Conservation (phyloP, 2,113 vertebrate species). For the Pelecanus crispus region DNA sequence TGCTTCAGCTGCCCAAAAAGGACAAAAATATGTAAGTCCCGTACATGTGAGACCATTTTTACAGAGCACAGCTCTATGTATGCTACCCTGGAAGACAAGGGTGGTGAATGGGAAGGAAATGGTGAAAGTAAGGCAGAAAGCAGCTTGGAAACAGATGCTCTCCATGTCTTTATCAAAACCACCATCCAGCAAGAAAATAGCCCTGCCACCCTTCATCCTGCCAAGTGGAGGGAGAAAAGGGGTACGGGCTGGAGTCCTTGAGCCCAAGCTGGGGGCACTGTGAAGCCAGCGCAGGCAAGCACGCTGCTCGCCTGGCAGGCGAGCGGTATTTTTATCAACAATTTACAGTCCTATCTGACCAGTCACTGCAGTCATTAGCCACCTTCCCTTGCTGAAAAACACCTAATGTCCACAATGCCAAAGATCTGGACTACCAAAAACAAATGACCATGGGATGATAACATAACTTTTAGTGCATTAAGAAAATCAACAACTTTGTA, state of each 20-base stretch:
- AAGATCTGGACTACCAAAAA: background rate
- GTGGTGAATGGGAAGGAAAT: background rate
- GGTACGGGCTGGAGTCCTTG: background rate
- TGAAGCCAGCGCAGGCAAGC: background rate
- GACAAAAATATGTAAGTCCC: background rate
- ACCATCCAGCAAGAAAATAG: background rate
- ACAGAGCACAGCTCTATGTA: background rate
- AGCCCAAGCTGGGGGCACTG: background rate
- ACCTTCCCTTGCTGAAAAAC: background rate
- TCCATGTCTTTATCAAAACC: background rate
- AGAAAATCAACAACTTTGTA: background rate
- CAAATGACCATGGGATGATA: accelerated
- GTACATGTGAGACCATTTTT: background rate
- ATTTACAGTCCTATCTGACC: background rate
- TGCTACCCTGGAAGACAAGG: background rate
- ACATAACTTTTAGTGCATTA: background rate
- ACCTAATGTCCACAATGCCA: background rate
- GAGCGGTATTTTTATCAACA: background rate
- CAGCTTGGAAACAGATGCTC: background rate
- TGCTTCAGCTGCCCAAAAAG: background rate
- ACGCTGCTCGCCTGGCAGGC: background rate
- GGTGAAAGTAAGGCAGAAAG: background rate
- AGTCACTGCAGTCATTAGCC: background rate
- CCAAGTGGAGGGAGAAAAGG: background rate
- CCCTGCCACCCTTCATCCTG: background rate